Evolutionary conservation across 2,113 vertebrate species (phyloP).

Genomic region (Nematolebias whitei): DNA sequence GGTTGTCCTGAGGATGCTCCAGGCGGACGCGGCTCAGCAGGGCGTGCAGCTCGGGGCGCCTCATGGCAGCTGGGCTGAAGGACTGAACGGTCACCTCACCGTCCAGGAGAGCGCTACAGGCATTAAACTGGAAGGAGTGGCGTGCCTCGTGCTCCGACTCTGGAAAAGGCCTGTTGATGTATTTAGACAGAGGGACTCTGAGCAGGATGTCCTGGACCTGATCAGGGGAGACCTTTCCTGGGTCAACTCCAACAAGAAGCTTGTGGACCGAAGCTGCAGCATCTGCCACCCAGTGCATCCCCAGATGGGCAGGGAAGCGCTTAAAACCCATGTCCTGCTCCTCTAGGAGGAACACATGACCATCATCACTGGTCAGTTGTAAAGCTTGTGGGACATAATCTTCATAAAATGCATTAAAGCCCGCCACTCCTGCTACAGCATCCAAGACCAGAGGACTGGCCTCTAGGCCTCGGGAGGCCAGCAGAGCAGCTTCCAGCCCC

Average conservation of each 20-base stretch:
- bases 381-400: constrained; percentile 81
- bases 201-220: constrained; percentile 81
- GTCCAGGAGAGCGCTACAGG: constrained; percentile 85
- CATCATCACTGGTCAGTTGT: constrained; percentile 43
- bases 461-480: constrained; percentile 85
- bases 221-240: constrained; percentile 70
- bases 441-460: constrained; percentile 84
- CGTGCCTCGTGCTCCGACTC: constrained; percentile 87
- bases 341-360: constrained; percentile 83
- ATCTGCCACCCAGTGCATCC: constrained; percentile 91
- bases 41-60: constrained; percentile 77
- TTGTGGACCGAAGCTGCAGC: constrained; percentile 83
- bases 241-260: constrained; percentile 69
- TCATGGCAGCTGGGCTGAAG: constrained; percentile 74
- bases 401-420: constrained; percentile 87
- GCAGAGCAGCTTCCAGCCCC: constrained; percentile 86
- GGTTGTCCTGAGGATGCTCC: constrained; percentile 86
- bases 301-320: constrained; percentile 88
- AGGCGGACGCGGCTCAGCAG: constrained; percentile 83
- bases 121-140: constrained; percentile 91
- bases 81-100: constrained; percentile 83
- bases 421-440: constrained; percentile 81
- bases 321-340: constrained; percentile 90
- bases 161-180: constrained; percentile 90
- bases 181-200: constrained; percentile 86